Percentiles rank a stretch among this genome's conserved stretches.
phyloP scores from a whole-genome alignment of 2,113 vertebrate species.

The Neodontobutis hainanensis region DNA sequence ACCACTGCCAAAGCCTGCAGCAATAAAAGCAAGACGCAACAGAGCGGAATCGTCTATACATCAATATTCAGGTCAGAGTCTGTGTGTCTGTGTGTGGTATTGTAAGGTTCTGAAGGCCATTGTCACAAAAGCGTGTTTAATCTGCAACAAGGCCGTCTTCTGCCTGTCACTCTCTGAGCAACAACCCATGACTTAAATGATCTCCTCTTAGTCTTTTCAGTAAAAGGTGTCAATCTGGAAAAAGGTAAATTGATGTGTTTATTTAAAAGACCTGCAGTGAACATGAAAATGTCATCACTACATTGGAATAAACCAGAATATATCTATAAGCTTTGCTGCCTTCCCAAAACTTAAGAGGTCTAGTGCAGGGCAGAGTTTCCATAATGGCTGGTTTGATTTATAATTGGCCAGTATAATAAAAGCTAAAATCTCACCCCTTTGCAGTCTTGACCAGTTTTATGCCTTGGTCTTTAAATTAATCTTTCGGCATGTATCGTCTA shows the following conservation, averaged over 20 bases:
- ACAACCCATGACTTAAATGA: slow-evolving; percentile 1
- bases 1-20: slow-evolving; percentile 44
- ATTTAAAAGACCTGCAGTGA: slow-evolving; percentile 1
- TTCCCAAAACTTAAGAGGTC: too few relatives aligned
- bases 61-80: slow-evolving; percentile 65
- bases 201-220: slow-evolving; percentile 2
- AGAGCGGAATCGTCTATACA: slow-evolving; percentile 55
- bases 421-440: too few relatives aligned
- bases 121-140: slow-evolving; percentile 25
- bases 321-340: too few relatives aligned
- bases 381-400: too few relatives aligned
- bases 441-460: too few relatives aligned
- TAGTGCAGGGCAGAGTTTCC: too few relatives aligned
- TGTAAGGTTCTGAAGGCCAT: slow-evolving; percentile 1
- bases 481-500: too few relatives aligned
- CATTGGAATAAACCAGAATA: too few relatives aligned
- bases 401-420: too few relatives aligned
- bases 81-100: slow-evolving; percentile 27
- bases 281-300: background rate
- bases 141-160: slow-evolving; percentile 7
- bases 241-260: background rate
- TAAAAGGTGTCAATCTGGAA: slow-evolving; percentile 3
- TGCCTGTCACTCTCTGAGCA: slow-evolving; percentile 10
- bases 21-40: slow-evolving; percentile 39
- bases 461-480: too few relatives aligned